Base-by-base conservation (phyloP, 2,888 invertebrate species). In the Bugula neritina region DNA sequence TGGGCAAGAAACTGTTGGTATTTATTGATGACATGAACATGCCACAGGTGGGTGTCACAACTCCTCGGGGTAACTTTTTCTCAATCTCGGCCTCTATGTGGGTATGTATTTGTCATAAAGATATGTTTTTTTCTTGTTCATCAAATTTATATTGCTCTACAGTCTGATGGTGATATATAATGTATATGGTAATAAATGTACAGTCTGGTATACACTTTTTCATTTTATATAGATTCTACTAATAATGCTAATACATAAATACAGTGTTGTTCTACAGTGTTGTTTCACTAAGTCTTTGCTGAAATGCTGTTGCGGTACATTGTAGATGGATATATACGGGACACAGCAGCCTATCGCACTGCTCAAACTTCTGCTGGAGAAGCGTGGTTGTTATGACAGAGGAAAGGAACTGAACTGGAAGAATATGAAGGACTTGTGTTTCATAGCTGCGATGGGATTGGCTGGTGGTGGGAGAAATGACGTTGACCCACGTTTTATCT, bases 11-110 rank as follows among this genome's bases (percentile, higher is more conserved):
- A 71, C 69, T 74, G 5, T 54, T 73, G 13, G 63, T 74, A 3
- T 74, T 74, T 35, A 69, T 74, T 17, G 74, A 74, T 72, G 74
- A 74, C 54, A 63, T 74, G 71, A 74, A 72, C 54, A 74, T 74
- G 73, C 74, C 74, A 21, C 69, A 69, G 69, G 73, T 73, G 13
- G 43, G 35, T 17, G 52, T 52, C 21, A n/a, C n/a, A n/a, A n/a
- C n/a, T n/a, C n/a, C n/a, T n/a, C n/a, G n/a, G n/a, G n/a, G n/a
- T n/a, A n/a, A n/a, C n/a, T n/a, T n/a, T n/a, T n/a, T n/a, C n/a
- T n/a, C n/a, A n/a, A n/a, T n/a, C n/a, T n/a, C n/a, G n/a, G n/a
- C 10, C 52, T 52, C 21, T 10, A 52, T 52, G 52, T 52, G 10
- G n/a, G 52, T 52, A 21, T 52, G 52, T 52, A 52, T 21, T 10